Conservation (phyloP, 2,888 invertebrate species). For the Schizotus pectinicornis region DNA sequence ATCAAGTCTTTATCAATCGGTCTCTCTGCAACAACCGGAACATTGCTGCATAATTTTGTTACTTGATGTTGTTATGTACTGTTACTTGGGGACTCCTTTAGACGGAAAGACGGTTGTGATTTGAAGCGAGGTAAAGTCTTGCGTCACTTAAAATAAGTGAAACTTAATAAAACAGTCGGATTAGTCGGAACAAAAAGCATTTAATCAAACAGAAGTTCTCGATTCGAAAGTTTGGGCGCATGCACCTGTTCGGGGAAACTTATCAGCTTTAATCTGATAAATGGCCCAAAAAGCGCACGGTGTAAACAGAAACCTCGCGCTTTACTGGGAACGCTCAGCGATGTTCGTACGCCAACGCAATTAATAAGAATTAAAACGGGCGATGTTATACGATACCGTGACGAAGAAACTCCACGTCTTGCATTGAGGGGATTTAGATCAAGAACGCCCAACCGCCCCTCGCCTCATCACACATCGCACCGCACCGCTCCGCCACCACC, state of each 20-base stretch:
- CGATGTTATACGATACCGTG: slow-evolving; percentile 29
- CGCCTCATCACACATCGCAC: neutral
- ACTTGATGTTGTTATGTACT: no score
- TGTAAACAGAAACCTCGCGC: slow-evolving; percentile 40
- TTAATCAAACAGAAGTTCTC: slow-evolving; percentile 39
- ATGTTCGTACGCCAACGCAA: slow-evolving; percentile 33
- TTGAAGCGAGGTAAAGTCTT: neutral
- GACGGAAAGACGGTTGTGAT: no score
- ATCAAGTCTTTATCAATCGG: no score
- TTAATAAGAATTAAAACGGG: slow-evolving; percentile 40
- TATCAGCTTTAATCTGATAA: slow-evolving; percentile 46
- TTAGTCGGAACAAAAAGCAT: slow-evolving; percentile 41
- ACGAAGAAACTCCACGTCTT: slow-evolving; percentile 22
- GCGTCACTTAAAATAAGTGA: slow-evolving; percentile 21
- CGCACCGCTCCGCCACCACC: no score
- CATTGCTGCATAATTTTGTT: no score
- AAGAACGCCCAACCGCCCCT: slow-evolving; percentile 12
- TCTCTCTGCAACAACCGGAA: no score
- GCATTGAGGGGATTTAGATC: slow-evolving; percentile 24
- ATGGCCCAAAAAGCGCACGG: slow-evolving; percentile 40
- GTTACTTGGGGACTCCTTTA: no score
- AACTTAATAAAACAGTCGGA: slow-evolving; percentile 31
- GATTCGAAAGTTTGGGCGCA: slow-evolving; percentile 44
- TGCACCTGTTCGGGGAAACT: slow-evolving; percentile 44
- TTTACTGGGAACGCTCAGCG: slow-evolving; percentile 33